Base-by-base conservation (phyloP, 2,888 invertebrate species). In the Acronicta leporina region DNA sequence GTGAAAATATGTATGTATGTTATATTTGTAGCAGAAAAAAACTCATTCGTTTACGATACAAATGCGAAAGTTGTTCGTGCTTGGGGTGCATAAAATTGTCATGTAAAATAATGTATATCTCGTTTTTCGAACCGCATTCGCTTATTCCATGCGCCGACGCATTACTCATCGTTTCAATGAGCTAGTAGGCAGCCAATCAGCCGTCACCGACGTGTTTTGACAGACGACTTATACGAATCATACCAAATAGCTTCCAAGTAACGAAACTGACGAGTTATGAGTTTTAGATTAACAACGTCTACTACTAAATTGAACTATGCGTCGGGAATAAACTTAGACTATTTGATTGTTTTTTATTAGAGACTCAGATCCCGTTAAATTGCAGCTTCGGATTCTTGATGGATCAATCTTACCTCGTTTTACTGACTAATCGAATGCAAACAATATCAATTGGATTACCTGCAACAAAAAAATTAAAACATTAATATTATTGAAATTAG, bases 131-230 rank as follows among this genome's bases (percentile, higher is more conserved):
- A 0, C 30, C 73, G 66, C 63, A 4, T 1, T 40, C 40, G 64
- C 49, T 13, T 54, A 0, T 62, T 35, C 2, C 14, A 48, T 63
- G 55, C 41, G 38, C 50, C 56, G 5, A 9, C 14, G 15, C 42
- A 55, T 64, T 59, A 64, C 50, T 73, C 68, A 71, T 71, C 49
- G 53, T 43, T 63, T 62, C 64, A 77, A 62, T 77, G 67, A 74
- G 64, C 41, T 9, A 14, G 42, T 33, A 65, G 62, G 45, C 43
- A 42, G 42, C 45, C 61, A 60, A 62, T 61, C 47, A 53, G 30
- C 44, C 47, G 25, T 41, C 55, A 54, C 52, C 25, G 64, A 46
- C 52, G 55, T 63, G 49, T 54, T 65, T 63, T 71, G 68, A 72
- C 67, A 69, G 63, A 35, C 48, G 49, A 49, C 63, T 47, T 65